Evolutionary conservation across 2,888 invertebrate species (phyloP).

Genomic region (Stegophylla sp.): DNA sequence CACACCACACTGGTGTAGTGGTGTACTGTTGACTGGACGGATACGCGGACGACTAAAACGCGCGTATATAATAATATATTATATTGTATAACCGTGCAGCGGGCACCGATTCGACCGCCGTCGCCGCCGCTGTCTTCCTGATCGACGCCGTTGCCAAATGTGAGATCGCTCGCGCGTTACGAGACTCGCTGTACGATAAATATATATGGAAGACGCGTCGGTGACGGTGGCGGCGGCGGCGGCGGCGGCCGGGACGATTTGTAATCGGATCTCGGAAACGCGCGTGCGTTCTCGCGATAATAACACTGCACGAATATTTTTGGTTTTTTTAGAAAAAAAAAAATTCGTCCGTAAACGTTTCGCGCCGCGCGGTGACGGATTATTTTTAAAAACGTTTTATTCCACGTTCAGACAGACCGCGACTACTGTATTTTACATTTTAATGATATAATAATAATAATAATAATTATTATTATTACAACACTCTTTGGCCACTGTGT

Average conservation of each 20-base stretch:
- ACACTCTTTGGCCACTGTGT: neutral
- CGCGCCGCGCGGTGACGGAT: slow-evolving; percentile 1
- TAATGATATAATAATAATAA: too few species aligned
- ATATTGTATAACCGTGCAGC: neutral
- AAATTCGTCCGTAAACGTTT: slow-evolving; percentile 25
- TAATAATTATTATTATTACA: too few species aligned
- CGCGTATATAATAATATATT: too few species aligned
- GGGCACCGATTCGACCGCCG: neutral
- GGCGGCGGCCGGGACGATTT: slow-evolving; percentile 13
- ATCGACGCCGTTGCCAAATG: slow-evolving; percentile 47
- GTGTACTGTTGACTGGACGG: too few species aligned
- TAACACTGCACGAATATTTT: slow-evolving; percentile 5
- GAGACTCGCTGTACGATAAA: neutral
- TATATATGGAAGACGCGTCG: neutral
- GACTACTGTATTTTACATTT: too few species aligned
- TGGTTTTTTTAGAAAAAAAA: neutral
- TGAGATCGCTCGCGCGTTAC: neutral
- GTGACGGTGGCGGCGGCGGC: neutral
- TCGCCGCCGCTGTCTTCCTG: slow-evolving; percentile 30
- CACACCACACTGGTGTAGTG: too few species aligned
- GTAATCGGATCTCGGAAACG: slow-evolving; percentile 43
- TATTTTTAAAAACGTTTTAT: slow-evolving; percentile 25
- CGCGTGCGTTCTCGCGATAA: slow-evolving; percentile 19
- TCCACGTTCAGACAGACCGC: neutral
- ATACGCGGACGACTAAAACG: neutral